Conservation (phyloP, 2,888 invertebrate genomes). For the Dascillus cervinus region DNA sequence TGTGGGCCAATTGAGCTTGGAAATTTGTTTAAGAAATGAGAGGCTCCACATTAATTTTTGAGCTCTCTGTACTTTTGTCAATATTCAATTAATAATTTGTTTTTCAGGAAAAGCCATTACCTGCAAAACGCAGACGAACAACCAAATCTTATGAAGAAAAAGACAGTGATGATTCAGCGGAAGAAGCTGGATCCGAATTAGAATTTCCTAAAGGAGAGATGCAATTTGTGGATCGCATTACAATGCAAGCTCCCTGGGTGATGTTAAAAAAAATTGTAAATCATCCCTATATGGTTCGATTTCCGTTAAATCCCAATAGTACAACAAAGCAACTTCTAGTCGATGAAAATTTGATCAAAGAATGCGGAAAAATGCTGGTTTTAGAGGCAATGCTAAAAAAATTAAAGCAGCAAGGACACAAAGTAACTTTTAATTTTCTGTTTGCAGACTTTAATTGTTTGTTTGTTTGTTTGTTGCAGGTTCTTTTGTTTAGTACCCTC, state of each 20-base stretch:
- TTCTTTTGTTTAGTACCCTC: constrained; percentile 61
- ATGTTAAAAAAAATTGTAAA: constrained; percentile 53
- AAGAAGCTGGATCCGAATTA: too few species aligned
- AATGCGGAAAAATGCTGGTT: constrained; percentile 57
- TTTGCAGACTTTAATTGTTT: constrained; percentile 2
- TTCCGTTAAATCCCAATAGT: constrained; percentile 44
- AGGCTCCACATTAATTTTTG: too few species aligned
- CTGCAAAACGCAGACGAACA: too few species aligned
- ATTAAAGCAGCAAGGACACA: constrained; percentile 43
- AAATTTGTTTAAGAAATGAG: too few species aligned
- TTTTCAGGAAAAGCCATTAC: too few species aligned
- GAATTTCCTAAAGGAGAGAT: too few species aligned
- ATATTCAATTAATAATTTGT: not conserved
- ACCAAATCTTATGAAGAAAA: too few species aligned
- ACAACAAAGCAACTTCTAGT: constrained; percentile 26
- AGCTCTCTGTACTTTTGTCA: not conserved
- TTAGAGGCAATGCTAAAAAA: constrained; percentile 54
- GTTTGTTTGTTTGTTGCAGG: constrained; percentile 46
- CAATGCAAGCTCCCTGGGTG: constrained; percentile 43
- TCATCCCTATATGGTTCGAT: constrained; percentile 59
- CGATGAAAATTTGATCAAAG: constrained; percentile 29
- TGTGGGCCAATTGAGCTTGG: too few species aligned
- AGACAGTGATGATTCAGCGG: too few species aligned
- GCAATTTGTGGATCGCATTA: constrained; percentile 15
- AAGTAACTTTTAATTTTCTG: constrained; percentile 19